These are phyloP conservation scores for Dendropsophus ebraccatus DNA, from an alignment of 2,113 vertebrate genomes.

Conservation along the genomic window DNA sequence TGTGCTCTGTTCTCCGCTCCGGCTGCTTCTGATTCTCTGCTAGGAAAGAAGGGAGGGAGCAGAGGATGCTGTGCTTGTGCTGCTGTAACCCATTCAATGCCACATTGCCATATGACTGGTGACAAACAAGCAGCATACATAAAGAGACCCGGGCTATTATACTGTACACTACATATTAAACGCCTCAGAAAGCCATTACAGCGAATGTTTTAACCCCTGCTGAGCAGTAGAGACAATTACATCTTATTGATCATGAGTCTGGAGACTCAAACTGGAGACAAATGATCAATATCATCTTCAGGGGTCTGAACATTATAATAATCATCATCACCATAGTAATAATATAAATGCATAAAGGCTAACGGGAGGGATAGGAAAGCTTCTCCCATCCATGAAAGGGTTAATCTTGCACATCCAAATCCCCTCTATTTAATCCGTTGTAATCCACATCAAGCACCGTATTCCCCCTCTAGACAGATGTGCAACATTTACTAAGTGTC, in stretches of 20 bases:
- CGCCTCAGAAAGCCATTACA: background rate
- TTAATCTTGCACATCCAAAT: constrained; percentile 44
- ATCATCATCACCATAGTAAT: background rate
- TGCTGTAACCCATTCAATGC: constrained; percentile 46
- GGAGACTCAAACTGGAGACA: background rate
- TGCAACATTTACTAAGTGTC: constrained; percentile 38
- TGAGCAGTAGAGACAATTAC: background rate
- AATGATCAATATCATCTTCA: background rate
- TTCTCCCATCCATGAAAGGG: background rate
- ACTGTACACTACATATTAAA: background rate
- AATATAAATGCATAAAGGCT: background rate
- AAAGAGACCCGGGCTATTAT: background rate
- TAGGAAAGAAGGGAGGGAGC: constrained; percentile 39
- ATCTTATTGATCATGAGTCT: background rate
- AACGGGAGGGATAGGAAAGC: background rate
- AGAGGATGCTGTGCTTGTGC: constrained; percentile 33
- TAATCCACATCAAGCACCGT: constrained; percentile 49
- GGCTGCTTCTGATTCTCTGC: constrained; percentile 45
- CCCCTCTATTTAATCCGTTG: constrained; percentile 46
- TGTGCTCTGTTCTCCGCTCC: constrained; percentile 31
- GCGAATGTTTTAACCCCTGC: background rate
- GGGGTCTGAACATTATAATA: background rate
- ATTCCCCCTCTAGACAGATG: constrained; percentile 47
- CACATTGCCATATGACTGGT: background rate
- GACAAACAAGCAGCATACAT: background rate